A percentile compares a stretch with the other conserved stretches of the same genome.
Evolutionary conservation across 2,797 vertebrate genomes (phyloP).

Genomic region (Sebastes baramenuke): DNA sequence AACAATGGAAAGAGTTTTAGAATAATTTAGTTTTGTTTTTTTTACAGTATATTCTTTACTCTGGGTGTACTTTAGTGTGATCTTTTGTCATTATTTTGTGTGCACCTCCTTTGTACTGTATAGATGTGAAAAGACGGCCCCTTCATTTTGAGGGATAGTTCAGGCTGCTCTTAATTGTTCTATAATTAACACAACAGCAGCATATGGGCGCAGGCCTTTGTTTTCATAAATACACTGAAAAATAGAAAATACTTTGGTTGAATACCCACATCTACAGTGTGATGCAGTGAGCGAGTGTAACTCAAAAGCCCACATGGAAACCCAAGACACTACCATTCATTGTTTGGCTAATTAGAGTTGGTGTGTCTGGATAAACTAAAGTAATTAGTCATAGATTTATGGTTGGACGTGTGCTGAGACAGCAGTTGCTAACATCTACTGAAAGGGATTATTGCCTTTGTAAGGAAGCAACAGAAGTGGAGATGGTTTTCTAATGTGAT

Average conservation of each 20-base stretch:
- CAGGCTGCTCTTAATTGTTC: constrained; percentile 28
- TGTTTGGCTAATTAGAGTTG: constrained; percentile 81
- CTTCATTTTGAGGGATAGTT: constrained; percentile 41
- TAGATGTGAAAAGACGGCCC: not conserved
- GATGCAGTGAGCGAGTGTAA: constrained; percentile 55
- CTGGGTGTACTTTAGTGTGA: not conserved
- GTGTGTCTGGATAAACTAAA: constrained; percentile 78
- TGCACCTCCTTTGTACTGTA: not conserved
- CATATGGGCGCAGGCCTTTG: constrained; percentile 46
- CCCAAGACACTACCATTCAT: constrained; percentile 75
- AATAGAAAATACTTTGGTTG: constrained; percentile 55
- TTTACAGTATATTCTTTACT: not conserved
- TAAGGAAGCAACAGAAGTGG: not conserved
- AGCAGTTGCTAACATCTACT: constrained; percentile 58
- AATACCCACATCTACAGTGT: constrained; percentile 55
- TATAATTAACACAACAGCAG: constrained; percentile 50
- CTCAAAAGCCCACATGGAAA: constrained; percentile 70
- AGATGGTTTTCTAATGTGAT: constrained; percentile 4
- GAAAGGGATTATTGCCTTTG: constrained; percentile 36
- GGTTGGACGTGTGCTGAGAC: constrained; percentile 67
- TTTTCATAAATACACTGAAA: constrained; percentile 51
- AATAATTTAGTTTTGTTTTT: not conserved
- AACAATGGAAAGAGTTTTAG: not conserved
- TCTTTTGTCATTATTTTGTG: not conserved
- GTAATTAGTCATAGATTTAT: constrained; percentile 83